Evolutionary conservation across 2,797 vertebrate species (phyloP).

Genomic region (Poecile montanus): DNA sequence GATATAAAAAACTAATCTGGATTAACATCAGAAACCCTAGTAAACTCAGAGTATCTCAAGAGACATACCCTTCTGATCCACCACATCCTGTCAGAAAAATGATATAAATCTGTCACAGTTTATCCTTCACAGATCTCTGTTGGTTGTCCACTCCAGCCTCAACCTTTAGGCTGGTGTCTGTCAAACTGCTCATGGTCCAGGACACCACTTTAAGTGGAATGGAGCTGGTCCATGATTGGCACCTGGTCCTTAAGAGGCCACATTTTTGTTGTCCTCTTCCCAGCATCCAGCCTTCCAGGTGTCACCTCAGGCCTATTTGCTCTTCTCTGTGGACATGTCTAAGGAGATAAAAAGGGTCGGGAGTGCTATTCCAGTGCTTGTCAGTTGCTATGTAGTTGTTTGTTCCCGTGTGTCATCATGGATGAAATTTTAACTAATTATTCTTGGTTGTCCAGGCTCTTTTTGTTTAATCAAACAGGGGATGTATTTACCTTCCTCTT

Average conservation of each 20-base stretch:
- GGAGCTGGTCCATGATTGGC: background rate
- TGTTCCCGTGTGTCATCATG: background rate
- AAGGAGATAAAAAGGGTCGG: background rate
- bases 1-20: background rate
- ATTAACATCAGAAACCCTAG: background rate
- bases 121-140: background rate
- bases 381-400: background rate
- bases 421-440: background rate
- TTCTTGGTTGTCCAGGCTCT: background rate
- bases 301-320: background rate
- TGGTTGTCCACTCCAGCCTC: background rate
- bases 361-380: background rate
- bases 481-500: background rate
- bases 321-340: rapidly evolving
- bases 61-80: background rate
- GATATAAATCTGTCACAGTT: background rate
- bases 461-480: background rate
- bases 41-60: background rate
- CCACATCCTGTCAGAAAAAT: background rate
- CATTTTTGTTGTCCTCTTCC: background rate
- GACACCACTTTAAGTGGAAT: background rate
- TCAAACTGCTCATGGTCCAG: background rate
- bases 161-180: background rate
- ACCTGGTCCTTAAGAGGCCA: background rate
- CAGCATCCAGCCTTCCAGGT: background rate